Evolutionary conservation across 2,888 invertebrate species (phyloP), one percentile per base, ranked within the genome.

Genomic region (Campoletis raptor): DNA sequence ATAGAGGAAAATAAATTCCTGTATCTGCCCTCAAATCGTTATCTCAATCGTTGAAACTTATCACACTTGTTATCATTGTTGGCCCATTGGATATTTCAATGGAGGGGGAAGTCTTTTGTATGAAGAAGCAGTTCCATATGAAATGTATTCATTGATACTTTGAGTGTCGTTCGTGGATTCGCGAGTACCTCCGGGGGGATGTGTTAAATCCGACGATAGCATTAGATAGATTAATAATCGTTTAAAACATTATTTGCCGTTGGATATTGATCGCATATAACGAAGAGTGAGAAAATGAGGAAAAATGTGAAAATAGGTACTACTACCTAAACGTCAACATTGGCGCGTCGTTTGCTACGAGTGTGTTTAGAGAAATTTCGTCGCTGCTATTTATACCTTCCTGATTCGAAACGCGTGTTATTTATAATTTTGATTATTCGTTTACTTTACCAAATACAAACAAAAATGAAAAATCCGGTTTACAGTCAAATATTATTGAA

Each of bases 51-150:
- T 30, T 37, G 72, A 10, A 21, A 30, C 54, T 37, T 52, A 72
- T 72, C 48, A n/a, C 70, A 30, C 30, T n/a, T 18, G 70, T 72
- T 72, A 72, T 72, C 70, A 48, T 18, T 18, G 52, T 18, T 72
- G 1, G 42, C 15, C n/a, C 1, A 15, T n/a, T 45, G 7, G 24
- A 8, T 69, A 0, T 8, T 2, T 18, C 7, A 15, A 5, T 61
- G 24, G 61, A 61, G 3, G 45, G 45, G 24, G 40, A 10, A 45
- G 45, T 42, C 37, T 69, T 61, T 54, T 61, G 1, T 15, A 30
- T 61, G 4, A 15, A 12, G 10, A 12, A 24, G 57, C 24, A 57
- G 12, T 24, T 12, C 12, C 61, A 7, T 15, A 9, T 12, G 24
- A 57, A 57, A 10, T 30, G 15, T 61, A 30, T 61, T 12, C 18